These are phyloP conservation scores for Brienomyrus brachyistius DNA, from an alignment of 2,113 vertebrate species.

Conservation along the genomic window DNA sequence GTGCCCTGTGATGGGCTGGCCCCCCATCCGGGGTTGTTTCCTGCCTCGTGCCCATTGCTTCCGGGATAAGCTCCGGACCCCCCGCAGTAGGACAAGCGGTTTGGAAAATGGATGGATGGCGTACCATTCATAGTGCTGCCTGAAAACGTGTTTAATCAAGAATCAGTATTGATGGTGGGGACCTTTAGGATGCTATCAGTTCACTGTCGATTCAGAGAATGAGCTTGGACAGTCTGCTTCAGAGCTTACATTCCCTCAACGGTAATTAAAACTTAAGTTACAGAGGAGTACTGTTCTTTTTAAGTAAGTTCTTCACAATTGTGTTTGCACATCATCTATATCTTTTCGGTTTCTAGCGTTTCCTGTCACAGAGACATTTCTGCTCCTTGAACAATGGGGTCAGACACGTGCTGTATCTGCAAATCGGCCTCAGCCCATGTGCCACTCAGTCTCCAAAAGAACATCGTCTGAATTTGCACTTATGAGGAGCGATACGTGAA, in stretches of 20 bases:
- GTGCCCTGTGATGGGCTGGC: too few species aligned
- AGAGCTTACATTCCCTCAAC: background rate
- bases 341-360: background rate
- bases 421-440: background rate
- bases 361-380: background rate
- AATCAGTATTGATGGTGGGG: background rate
- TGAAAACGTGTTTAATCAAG: background rate
- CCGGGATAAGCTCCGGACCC: too few species aligned
- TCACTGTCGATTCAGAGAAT: background rate
- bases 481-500: constrained; percentile 7
- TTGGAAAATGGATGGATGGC: background rate
- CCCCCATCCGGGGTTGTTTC: too few species aligned
- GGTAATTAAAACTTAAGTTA: background rate
- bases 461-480: constrained; percentile 15
- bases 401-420: background rate
- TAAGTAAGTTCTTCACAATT: background rate
- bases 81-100: too few species aligned
- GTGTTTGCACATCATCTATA: background rate
- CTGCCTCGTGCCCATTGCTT: too few species aligned
- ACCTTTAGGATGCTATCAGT: background rate
- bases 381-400: background rate
- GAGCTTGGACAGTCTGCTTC: too few species aligned
- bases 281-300: background rate
- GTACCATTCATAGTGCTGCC: background rate
- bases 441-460: background rate